A percentile compares a stretch with the other conserved stretches of the same genome.
Evolutionary conservation across 2,797 vertebrate genomes (phyloP).

Genomic region (Lophius americanus): DNA sequence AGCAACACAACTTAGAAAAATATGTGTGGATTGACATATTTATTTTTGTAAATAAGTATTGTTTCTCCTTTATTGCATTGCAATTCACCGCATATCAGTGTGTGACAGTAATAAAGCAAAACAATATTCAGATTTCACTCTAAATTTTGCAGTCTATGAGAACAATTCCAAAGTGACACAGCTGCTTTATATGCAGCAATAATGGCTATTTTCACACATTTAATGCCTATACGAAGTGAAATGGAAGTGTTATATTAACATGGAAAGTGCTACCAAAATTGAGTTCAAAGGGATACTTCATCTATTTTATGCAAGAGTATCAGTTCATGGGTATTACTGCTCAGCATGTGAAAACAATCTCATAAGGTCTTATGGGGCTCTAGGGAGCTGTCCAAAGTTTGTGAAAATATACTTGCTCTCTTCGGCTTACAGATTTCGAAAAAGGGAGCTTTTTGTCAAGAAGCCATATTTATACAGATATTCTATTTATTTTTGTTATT

Average conservation of each 20-base stretch:
- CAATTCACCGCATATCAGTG: too few relatives aligned
- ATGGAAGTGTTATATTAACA: too few relatives aligned
- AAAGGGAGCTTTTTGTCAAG: neutral
- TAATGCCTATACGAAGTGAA: too few relatives aligned
- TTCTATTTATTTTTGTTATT: neutral
- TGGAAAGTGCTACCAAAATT: neutral
- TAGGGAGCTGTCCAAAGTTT: neutral
- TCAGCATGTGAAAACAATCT: neutral
- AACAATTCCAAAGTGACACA: slow-evolving; percentile 19
- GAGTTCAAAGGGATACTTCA: neutral
- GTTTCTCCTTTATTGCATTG: too few relatives aligned
- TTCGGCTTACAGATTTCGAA: neutral
- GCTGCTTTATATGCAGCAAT: slow-evolving; percentile 11
- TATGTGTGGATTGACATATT: too few relatives aligned
- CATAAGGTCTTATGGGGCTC: neutral
- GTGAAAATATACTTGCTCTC: neutral
- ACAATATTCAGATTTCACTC: neutral
- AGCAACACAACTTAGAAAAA: too few relatives aligned
- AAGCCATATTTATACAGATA: neutral
- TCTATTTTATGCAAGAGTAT: neutral
- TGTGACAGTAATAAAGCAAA: too few relatives aligned
- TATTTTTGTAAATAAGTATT: too few relatives aligned
- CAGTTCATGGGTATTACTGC: neutral
- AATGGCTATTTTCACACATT: neutral
- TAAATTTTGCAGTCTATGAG: too few relatives aligned